A percentile compares a stretch with the other conserved stretches of the same genome.
Conservation (phyloP, 2,888 invertebrate species). For the Nephrotoma appendiculata region DNA sequence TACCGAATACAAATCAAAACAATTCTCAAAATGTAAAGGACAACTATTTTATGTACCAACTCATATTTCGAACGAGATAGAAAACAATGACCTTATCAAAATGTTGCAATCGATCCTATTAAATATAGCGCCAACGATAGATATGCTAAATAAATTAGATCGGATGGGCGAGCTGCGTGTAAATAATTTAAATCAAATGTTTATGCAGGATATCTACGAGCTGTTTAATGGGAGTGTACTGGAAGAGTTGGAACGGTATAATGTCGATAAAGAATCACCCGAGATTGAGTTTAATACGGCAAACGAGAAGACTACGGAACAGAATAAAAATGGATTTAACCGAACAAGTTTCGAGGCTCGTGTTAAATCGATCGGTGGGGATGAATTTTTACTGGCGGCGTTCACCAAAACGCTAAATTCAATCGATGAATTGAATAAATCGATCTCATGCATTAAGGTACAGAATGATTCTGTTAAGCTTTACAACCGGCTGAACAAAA, state of each 20-base stretch:
- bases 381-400: conserved; percentile 20
- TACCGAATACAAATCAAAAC: conserved; percentile 16
- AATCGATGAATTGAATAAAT: neutral
- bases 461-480: neutral
- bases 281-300: neutral
- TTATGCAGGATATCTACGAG: neutral
- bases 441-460: neutral
- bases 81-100: conserved; percentile 19
- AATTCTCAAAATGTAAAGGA: conserved; percentile 20
- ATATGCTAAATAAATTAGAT: conserved; percentile 24
- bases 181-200: conserved; percentile 4
- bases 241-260: conserved; percentile 1
- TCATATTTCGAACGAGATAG: conserved; percentile 18
- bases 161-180: conserved; percentile 21
- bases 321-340: neutral
- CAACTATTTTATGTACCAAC: conserved; percentile 18
- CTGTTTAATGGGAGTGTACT: neutral
- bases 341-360: neutral
- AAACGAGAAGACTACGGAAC: neutral
- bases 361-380: conserved; percentile 16
- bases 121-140: conserved; percentile 25
- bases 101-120: conserved; percentile 23
- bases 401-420: conserved; percentile 17
- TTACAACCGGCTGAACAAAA: neutral
- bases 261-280: neutral